phyloP scores from a whole-genome alignment of 2,797 vertebrate species.

The Myripristis murdjan region DNA sequence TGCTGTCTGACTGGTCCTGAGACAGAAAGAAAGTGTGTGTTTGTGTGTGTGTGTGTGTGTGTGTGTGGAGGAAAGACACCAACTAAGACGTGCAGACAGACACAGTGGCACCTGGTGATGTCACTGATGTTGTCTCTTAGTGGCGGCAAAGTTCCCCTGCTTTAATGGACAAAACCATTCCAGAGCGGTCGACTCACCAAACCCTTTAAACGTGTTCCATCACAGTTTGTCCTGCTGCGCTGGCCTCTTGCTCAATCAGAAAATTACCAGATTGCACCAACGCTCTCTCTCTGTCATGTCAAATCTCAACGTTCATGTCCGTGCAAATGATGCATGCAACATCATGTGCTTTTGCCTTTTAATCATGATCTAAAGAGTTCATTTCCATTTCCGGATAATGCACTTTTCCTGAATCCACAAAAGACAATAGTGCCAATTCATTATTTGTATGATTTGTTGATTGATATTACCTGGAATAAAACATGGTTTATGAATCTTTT shows the following conservation, averaged over 20 bases:
- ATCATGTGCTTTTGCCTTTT: background rate
- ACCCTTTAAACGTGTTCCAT: slow-evolving; percentile 13
- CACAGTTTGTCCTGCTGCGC: background rate
- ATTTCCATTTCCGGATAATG: no score
- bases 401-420: no score
- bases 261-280: slow-evolving; percentile 2
- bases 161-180: slow-evolving; percentile 58
- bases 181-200: slow-evolving; percentile 26
- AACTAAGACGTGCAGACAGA: slow-evolving; percentile 70
- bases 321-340: background rate
- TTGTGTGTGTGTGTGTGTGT: slow-evolving; percentile 23
- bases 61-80: slow-evolving; percentile 47
- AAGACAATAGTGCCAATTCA: no score
- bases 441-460: no score
- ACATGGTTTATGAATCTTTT: no score
- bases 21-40: slow-evolving; percentile 41
- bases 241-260: slow-evolving; percentile 34
- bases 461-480: no score
- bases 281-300: no score
- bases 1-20: slow-evolving; percentile 72
- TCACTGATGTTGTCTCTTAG: slow-evolving; percentile 73
- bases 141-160: slow-evolving; percentile 63
- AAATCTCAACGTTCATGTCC: no score
- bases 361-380: no score
- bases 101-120: slow-evolving; percentile 80